Evolutionary conservation across 2,797 vertebrate species (phyloP).

Genomic region (Threskiornis aethiopicus): DNA sequence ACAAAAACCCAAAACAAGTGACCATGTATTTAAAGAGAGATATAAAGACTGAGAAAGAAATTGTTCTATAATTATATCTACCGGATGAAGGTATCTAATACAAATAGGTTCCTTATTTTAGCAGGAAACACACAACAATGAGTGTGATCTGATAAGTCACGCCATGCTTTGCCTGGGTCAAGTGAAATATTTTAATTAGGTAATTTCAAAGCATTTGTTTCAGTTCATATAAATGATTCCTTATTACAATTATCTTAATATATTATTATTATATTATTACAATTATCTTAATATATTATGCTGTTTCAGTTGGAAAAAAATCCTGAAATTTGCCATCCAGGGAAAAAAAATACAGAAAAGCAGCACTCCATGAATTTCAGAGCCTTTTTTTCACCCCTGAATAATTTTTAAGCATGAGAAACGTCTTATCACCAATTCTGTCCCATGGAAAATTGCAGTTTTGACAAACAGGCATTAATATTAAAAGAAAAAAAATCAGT

Average conservation of each 20-base stretch:
- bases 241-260: not conserved
- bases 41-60: slow-evolving; percentile 5
- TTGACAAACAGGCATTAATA: not conserved
- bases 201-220: not conserved
- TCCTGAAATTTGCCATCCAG: not conserved
- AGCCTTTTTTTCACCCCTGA: accelerated
- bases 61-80: slow-evolving; percentile 18
- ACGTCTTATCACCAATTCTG: not conserved
- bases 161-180: not conserved
- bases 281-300: not conserved
- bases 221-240: not conserved
- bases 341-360: not conserved
- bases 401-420: not conserved
- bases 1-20: not conserved
- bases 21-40: not conserved
- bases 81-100: slow-evolving; percentile 45
- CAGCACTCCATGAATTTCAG: not conserved
- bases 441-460: not conserved
- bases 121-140: slow-evolving; percentile 61
- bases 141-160: slow-evolving; percentile 45
- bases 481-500: not conserved
- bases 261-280: not conserved
- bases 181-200: slow-evolving; percentile 27
- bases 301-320: not conserved
- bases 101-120: slow-evolving; percentile 33